phyloP scores from a whole-genome alignment of 2,797 vertebrate genomes.

The Aphelocoma californica region DNA sequence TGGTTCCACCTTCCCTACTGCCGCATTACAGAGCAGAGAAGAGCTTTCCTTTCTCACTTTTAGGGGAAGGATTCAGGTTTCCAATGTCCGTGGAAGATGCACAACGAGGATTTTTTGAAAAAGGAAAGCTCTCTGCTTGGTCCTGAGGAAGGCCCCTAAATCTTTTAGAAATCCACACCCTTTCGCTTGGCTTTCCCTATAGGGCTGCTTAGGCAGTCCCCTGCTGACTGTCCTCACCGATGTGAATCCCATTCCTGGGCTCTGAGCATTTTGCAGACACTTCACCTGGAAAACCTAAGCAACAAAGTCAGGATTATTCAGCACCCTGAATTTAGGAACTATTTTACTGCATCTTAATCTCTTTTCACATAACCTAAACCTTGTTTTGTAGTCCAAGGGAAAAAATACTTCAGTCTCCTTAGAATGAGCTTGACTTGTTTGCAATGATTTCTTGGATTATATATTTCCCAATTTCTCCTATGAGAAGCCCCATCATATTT shows the following conservation, averaged over 20 bases:
- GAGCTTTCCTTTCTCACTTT: background rate
- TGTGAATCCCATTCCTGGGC: background rate
- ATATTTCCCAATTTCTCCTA: background rate
- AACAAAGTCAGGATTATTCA: background rate
- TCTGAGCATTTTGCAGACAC: background rate
- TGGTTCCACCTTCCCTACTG: background rate
- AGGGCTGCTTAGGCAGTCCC: background rate
- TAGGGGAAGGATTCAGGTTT: background rate
- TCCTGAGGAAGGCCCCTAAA: background rate
- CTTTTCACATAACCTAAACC: background rate
- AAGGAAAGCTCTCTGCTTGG: background rate
- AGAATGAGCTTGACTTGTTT: background rate
- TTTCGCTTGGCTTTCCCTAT: background rate
- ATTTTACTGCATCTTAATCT: background rate
- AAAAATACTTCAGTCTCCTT: background rate
- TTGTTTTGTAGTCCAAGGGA: background rate
- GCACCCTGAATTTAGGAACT: background rate
- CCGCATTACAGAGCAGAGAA: background rate
- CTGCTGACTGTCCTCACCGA: background rate
- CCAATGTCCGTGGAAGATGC: rapidly evolving
- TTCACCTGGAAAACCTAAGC: background rate
- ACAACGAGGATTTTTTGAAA: background rate
- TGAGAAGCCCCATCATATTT: background rate
- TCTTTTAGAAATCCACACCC: background rate
- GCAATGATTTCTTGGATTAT: background rate